Conservation (phyloP, 1,140 invertebrate genomes). For the Apis mellifera region DNA sequence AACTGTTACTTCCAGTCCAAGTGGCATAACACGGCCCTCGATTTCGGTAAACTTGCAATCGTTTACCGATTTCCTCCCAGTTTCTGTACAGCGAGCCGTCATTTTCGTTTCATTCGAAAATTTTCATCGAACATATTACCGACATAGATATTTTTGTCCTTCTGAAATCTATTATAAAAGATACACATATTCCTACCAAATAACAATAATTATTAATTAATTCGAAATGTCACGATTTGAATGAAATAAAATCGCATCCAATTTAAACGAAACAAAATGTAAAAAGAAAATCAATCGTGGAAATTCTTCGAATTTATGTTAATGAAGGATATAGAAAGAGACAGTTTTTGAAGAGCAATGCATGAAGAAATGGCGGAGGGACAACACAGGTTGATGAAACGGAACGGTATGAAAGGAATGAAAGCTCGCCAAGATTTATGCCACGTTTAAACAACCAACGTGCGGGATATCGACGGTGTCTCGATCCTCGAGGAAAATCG, state of each 20-base stretch:
- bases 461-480: conserved; percentile 6
- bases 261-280: too few species aligned
- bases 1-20: conserved; percentile 50
- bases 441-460: conserved; percentile 25
- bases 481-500: conserved; percentile 35
- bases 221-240: too few species aligned
- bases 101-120: too few species aligned
- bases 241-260: too few species aligned
- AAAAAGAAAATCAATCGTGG: too few species aligned
- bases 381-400: conserved; percentile 25
- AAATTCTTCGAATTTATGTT: neutral
- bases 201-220: too few species aligned
- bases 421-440: conserved; percentile 44
- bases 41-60: conserved; percentile 42
- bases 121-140: too few species aligned
- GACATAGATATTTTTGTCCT: too few species aligned
- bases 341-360: too few species aligned
- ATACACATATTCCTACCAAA: too few species aligned
- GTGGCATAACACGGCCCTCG: conserved; percentile 33
- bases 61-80: conserved; percentile 46
- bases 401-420: conserved; percentile 15
- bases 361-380: neutral
- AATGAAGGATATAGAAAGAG: too few species aligned
- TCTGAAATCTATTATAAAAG: too few species aligned
- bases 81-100: neutral